Conservation (phyloP, 2,797 vertebrate genomes). For the Notamacropus eugenii region DNA sequence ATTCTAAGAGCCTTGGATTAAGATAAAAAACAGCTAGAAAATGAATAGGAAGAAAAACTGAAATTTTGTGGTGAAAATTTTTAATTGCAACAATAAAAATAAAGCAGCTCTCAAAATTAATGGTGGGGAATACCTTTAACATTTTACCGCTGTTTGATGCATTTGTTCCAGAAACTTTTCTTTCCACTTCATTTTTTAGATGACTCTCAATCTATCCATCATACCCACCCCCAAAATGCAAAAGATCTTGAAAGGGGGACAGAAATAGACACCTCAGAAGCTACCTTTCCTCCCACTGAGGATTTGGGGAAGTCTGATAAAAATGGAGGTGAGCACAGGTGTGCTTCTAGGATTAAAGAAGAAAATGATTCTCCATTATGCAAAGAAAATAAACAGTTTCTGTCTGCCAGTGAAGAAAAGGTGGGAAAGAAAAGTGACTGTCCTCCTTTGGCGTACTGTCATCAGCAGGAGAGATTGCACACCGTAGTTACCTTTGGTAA, state of each 20-base stretch:
- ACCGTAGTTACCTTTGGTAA: constrained; percentile 85
- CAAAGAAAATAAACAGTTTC: constrained; percentile 71
- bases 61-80: not conserved
- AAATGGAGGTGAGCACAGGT: constrained; percentile 78
- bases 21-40: constrained; percentile 45
- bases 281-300: constrained; percentile 79
- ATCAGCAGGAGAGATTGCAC: constrained; percentile 83
- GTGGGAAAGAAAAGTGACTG: constrained; percentile 73
- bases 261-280: constrained; percentile 75
- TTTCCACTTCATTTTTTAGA: constrained; percentile 71
- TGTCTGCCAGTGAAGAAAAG: constrained; percentile 72
- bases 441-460: constrained; percentile 67
- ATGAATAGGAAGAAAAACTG: not conserved
- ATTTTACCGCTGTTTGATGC: constrained; percentile 44
- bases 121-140: constrained; percentile 12
- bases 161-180: constrained; percentile 43
- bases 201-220: constrained; percentile 74
- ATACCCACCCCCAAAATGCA: constrained; percentile 76
- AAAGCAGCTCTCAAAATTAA: constrained; percentile 40
- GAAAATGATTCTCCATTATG: constrained; percentile 74
- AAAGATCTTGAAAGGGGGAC: constrained; percentile 83
- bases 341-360: constrained; percentile 79
- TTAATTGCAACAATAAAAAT: constrained; percentile 2
- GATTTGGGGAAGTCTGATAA: constrained; percentile 80
- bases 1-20: constrained; percentile 21